phyloP scores from a whole-genome alignment of 2,888 invertebrate genomes.

The Lycia hirtaria region DNA sequence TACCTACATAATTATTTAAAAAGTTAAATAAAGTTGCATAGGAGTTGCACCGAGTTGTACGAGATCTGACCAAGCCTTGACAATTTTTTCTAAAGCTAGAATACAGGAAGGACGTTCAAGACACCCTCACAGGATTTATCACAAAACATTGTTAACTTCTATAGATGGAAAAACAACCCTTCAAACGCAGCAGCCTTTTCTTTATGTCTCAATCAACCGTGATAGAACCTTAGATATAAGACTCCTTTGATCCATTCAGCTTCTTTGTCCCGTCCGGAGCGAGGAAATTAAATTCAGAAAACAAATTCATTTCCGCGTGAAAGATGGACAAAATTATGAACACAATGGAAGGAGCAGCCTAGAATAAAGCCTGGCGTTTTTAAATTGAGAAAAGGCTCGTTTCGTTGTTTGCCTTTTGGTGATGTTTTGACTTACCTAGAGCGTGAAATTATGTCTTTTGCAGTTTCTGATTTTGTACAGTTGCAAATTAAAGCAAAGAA shows the following conservation, averaged over 20 bases:
- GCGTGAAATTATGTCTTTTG: slow-evolving; percentile 14
- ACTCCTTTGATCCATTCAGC: slow-evolving; percentile 44
- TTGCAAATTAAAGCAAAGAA: not conserved
- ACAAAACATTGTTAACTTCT: slow-evolving; percentile 12
- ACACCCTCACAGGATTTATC: slow-evolving; percentile 1
- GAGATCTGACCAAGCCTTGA: not conserved
- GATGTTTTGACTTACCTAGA: slow-evolving; percentile 28
- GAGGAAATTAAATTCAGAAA: slow-evolving; percentile 45
- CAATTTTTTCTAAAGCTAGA: not conserved
- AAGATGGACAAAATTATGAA: slow-evolving; percentile 43
- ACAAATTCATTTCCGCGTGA: slow-evolving; percentile 44
- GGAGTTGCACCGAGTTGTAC: not conserved
- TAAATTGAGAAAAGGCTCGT: slow-evolving; percentile 34
- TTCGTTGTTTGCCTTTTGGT: slow-evolving; percentile 38
- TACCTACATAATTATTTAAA: no score
- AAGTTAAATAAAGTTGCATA: no score
- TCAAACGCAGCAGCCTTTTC: slow-evolving; percentile 24
- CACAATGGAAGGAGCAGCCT: slow-evolving; percentile 36
- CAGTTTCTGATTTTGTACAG: not conserved
- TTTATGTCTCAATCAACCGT: slow-evolving; percentile 38
- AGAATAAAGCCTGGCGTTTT: slow-evolving; percentile 36
- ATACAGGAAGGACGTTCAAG: not conserved
- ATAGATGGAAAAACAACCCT: slow-evolving; percentile 17
- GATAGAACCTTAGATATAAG: slow-evolving; percentile 43
- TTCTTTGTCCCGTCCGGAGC: slow-evolving; percentile 37